Base-by-base conservation (phyloP, 2,797 vertebrate species). In the Danio kyathit region DNA sequence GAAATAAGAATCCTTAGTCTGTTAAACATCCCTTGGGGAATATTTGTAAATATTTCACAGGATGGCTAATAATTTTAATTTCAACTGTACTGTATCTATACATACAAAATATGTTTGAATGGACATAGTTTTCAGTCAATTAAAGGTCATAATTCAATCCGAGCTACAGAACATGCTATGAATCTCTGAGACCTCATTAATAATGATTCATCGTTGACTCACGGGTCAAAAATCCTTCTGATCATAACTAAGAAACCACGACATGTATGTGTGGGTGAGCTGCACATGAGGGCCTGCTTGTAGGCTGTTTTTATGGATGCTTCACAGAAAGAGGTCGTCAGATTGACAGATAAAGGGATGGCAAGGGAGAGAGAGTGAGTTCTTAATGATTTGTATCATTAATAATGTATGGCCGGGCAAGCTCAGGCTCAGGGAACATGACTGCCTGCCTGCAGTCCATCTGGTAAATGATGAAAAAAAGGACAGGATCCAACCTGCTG, bases 321-420 rank as follows among this genome's bases (percentile, higher is more conserved):
- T 41, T 72, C 19, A 89, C 87, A 88, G 43, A 70, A 86, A 69
- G 29, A 77, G 29, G 51, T 12, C 5, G 70, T 81, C 89, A 88
- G 56, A 80, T 17, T n/a, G 67, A 85, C 75, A 79, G 66, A 75
- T 88, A 88, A 90, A 88, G 87, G 84, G 84, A 84, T 10, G 29
- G 29, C 87, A 51, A 57, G 63, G 12, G 70, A 59, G 2, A 76
- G 74, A 75, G 79, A 60, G 82, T 82, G 82, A 84, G 84, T 80
- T 90, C 85, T 88, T 88, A 89, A 86, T 87, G 92, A 92, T 87
- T 87, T 88, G 81, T 74, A 76, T 21, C 73, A 92, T 94, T 88
- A 95, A 93, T 93, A 92, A 93, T 93, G 87, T 82, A 94, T 92
- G 83, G 71, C 74, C 78, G 86, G 67, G 67, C 9, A 76, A 52